A percentile compares a stretch with the other conserved stretches of the same genome.
phyloP scores from a whole-genome alignment of 2,113 vertebrate species.

The Monopterus albus region DNA sequence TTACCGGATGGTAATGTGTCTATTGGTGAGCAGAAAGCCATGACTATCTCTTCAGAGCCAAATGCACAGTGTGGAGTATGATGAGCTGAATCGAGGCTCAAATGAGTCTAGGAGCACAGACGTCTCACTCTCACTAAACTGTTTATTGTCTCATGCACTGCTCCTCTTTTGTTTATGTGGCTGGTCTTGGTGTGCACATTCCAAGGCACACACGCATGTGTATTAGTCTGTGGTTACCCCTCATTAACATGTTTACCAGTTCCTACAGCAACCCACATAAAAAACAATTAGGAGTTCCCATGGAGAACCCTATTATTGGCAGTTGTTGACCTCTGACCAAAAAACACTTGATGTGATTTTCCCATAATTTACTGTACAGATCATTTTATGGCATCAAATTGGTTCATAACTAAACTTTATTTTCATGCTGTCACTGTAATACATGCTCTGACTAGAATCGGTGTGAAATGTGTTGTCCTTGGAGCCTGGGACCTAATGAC shows the following conservation, averaged over 20 bases:
- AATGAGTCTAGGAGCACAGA: conserved; percentile 23
- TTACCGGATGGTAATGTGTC: conserved; percentile 43
- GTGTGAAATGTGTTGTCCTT: conserved; percentile 37
- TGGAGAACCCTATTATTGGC: conserved; percentile 57
- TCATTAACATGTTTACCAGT: conserved; percentile 66
- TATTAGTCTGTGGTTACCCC: conserved; percentile 12
- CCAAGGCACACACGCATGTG: neutral
- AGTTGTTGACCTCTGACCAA: conserved; percentile 60
- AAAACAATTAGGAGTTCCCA: conserved; percentile 57
- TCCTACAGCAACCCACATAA: conserved; percentile 64
- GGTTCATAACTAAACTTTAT: conserved; percentile 24
- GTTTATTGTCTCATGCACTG: neutral
- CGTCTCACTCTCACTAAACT: conserved; percentile 5
- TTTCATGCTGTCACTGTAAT: conserved; percentile 6
- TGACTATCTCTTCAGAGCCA: conserved; percentile 57
- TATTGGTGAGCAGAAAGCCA: conserved; percentile 64
- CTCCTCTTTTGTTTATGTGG: neutral
- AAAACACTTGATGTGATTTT: conserved; percentile 54
- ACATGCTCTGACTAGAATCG: conserved; percentile 8
- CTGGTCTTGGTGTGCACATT: neutral
- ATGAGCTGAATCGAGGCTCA: conserved; percentile 37
- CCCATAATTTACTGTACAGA: conserved; percentile 48
- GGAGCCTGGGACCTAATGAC: conserved; percentile 38
- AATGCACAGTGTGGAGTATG: conserved; percentile 33
- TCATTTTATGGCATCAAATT: conserved; percentile 44